phyloP scores from a whole-genome alignment of 2,113 vertebrate genomes.

The Microtus oregoni region DNA sequence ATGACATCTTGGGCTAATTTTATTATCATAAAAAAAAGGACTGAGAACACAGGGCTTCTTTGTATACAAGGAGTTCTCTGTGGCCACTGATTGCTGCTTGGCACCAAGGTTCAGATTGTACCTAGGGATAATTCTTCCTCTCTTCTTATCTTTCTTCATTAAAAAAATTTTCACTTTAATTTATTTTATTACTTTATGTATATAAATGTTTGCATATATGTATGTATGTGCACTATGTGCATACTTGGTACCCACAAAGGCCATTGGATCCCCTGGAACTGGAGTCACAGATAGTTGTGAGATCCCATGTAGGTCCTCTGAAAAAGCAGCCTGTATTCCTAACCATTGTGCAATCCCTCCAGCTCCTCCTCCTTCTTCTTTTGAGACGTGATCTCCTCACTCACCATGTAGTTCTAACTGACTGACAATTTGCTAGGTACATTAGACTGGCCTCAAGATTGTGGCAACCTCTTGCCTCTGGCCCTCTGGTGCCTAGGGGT shows the following conservation, averaged over 20 bases:
- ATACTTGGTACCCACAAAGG: not conserved
- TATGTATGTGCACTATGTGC: not conserved
- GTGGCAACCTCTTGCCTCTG: not conserved
- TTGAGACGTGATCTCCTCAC: not conserved
- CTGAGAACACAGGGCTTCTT: not conserved
- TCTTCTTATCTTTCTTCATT: not conserved
- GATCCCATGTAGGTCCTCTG: not conserved
- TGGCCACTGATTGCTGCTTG: not conserved
- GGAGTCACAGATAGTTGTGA: not conserved
- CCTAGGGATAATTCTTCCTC: not conserved
- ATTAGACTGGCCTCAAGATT: not conserved
- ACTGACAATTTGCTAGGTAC: not conserved
- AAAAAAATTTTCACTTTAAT: not conserved
- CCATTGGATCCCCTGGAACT: not conserved
- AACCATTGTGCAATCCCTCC: not conserved
- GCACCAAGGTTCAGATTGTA: not conserved
- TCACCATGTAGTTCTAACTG: not conserved
- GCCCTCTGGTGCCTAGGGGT: not conserved
- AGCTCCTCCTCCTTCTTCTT: not conserved
- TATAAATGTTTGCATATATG: not conserved
- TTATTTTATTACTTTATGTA: not conserved
- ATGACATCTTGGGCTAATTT: conserved; percentile 5
- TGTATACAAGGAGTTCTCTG: not conserved
- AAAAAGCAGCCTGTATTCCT: not conserved
- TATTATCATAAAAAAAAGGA: not conserved